These are phyloP conservation scores for Sebastes minor DNA, from an alignment of 2,797 vertebrate genomes.

Conservation along the genomic window DNA sequence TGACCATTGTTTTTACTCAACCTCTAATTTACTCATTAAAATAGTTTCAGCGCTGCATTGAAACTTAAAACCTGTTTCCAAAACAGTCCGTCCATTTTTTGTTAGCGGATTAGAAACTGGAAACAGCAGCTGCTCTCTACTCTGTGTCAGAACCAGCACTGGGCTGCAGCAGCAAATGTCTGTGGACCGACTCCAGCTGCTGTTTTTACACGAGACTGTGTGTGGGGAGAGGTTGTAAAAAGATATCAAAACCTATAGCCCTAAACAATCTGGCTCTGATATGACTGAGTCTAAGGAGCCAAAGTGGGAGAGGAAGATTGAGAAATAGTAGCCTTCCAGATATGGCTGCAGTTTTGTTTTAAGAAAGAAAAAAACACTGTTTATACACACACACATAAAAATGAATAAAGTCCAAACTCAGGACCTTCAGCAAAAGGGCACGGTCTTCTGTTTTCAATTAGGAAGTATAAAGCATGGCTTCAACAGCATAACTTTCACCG, in stretches of 20 bases:
- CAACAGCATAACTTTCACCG: slow-evolving; percentile 58
- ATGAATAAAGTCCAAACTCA: background rate
- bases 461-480: slow-evolving; percentile 48
- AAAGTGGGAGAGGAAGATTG: slow-evolving; percentile 18
- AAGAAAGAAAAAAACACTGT: slow-evolving; percentile 14
- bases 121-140: slow-evolving; percentile 60
- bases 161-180: slow-evolving; percentile 66
- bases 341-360: slow-evolving; percentile 18
- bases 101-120: slow-evolving; percentile 39
- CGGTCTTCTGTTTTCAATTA: slow-evolving; percentile 80
- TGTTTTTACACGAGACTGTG: slow-evolving; percentile 55
- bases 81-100: slow-evolving; percentile 49
- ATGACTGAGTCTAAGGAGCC: slow-evolving; percentile 16
- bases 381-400: background rate
- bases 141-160: slow-evolving; percentile 44
- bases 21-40: slow-evolving; percentile 58
- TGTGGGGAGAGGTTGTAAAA: slow-evolving; percentile 61
- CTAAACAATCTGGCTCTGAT: slow-evolving; percentile 39
- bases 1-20: slow-evolving; percentile 32
- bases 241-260: slow-evolving; percentile 62
- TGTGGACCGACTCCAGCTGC: slow-evolving; percentile 67
- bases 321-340: slow-evolving; percentile 10
- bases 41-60: slow-evolving; percentile 40
- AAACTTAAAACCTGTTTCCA: slow-evolving; percentile 64
- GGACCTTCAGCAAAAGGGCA: slow-evolving; percentile 49